Evolutionary conservation across 2,113 vertebrate species (phyloP).

Genomic region (Oncorhynchus masou): DNA sequence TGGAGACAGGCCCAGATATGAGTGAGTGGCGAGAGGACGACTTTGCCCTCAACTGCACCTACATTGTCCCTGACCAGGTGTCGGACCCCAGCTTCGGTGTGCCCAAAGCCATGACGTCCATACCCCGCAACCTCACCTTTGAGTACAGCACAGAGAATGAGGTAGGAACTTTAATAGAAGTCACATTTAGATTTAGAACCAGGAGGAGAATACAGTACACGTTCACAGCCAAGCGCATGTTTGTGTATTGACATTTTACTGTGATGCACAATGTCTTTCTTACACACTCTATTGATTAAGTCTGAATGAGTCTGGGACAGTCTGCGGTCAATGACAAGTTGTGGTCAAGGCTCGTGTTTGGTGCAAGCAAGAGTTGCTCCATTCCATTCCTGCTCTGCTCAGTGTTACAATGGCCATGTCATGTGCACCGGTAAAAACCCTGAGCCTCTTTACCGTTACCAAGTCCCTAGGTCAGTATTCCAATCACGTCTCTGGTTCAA

Average conservation of each 20-base stretch:
- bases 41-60: slow-evolving; percentile 73
- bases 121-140: slow-evolving; percentile 73
- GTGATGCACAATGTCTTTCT: slow-evolving; percentile 17
- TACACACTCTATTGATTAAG: background rate
- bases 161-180: slow-evolving; percentile 46
- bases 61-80: slow-evolving; percentile 73
- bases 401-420: background rate
- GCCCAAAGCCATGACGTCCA: slow-evolving; percentile 73
- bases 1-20: slow-evolving; percentile 58
- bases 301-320: background rate
- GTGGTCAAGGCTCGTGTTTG: slow-evolving; percentile 33
- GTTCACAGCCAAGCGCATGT: background rate
- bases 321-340: slow-evolving; percentile 44
- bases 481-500: background rate
- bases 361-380: background rate
- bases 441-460: background rate
- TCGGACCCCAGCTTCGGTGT: slow-evolving; percentile 62
- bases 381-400: background rate
- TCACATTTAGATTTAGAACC: background rate
- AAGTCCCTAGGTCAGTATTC: slow-evolving; percentile 2
- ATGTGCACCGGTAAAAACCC: background rate
- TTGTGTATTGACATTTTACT: background rate
- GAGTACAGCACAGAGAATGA: slow-evolving; percentile 63
- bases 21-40: slow-evolving; percentile 69
- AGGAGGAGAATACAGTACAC: background rate